A percentile compares a stretch with the other conserved stretches of the same genome.
These are phyloP conservation scores for Melanocharis versteri DNA, from an alignment of 2,113 vertebrate species.

Conservation along the genomic window DNA sequence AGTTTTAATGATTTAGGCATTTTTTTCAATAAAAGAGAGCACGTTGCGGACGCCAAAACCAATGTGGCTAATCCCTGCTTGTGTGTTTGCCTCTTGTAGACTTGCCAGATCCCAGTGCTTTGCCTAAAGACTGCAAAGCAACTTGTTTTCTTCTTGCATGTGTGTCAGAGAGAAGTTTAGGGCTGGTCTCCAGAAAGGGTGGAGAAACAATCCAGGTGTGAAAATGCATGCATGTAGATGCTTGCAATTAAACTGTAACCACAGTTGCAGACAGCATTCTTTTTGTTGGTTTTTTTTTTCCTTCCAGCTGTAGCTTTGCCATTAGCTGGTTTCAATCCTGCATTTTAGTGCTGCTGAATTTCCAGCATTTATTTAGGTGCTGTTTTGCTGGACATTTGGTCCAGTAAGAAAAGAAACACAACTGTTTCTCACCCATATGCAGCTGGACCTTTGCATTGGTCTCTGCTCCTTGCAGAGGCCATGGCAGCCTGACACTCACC, in stretches of 20 bases:
- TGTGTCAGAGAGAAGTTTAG: slow-evolving; percentile 28
- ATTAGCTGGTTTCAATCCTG: background rate
- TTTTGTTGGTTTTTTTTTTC: background rate
- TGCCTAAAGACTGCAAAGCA: slow-evolving; percentile 21
- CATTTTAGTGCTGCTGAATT: background rate
- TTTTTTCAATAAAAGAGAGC: background rate
- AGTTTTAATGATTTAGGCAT: background rate
- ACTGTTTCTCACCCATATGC: background rate
- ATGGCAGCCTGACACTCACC: background rate
- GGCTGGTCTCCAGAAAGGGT: slow-evolving; percentile 32
- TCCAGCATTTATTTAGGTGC: background rate
- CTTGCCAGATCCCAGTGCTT: slow-evolving; percentile 18
- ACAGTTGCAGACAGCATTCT: background rate
- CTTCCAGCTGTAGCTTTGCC: background rate
- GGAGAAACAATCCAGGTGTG: slow-evolving; percentile 61
- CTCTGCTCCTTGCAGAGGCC: background rate
- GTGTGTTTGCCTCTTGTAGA: background rate
- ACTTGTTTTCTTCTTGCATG: slow-evolving; percentile 18
- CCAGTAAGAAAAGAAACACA: background rate
- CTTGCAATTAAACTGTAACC: slow-evolving; percentile 45
- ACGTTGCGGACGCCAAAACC: background rate
- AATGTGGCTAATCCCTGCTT: background rate
- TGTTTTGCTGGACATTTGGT: background rate
- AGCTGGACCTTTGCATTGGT: background rate
- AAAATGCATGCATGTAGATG: slow-evolving; percentile 26